Conservation (phyloP, 1,140 invertebrate genomes). For the Popillia japonica region DNA sequence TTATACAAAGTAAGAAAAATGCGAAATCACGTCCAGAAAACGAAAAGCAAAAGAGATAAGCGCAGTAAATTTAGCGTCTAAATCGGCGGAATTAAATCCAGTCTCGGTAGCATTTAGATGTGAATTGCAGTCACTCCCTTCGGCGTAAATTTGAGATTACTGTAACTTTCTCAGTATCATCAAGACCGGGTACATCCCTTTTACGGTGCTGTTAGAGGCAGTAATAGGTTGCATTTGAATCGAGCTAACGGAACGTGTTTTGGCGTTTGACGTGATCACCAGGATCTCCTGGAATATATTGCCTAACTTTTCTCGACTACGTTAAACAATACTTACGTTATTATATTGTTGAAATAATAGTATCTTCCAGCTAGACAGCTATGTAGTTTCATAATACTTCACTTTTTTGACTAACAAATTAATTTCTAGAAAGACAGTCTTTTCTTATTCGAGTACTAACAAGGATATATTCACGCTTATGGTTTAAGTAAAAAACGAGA, state of each 20-base stretch:
- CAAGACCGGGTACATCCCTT: background rate
- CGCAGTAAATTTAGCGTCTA: background rate
- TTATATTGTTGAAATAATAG: too few relatives aligned
- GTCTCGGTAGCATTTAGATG: background rate
- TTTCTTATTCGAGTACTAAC: too few relatives aligned
- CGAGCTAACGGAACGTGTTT: constrained; percentile 6
- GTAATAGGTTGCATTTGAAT: background rate
- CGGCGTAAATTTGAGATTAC: background rate
- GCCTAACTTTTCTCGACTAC: too few relatives aligned
- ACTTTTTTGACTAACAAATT: too few relatives aligned
- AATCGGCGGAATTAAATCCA: background rate
- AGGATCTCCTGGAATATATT: background rate
- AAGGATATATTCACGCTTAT: too few relatives aligned
- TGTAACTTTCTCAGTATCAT: background rate
- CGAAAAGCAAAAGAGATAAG: background rate
- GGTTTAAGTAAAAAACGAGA: too few relatives aligned
- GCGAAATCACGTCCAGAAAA: background rate
- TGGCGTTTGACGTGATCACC: background rate
- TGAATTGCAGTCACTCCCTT: constrained; percentile 8
- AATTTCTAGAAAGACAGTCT: too few relatives aligned
- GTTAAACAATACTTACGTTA: too few relatives aligned
- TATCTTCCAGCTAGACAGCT: too few relatives aligned
- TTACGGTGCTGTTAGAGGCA: background rate
- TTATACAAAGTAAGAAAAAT: background rate
- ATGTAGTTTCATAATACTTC: too few relatives aligned